Conservation (phyloP, 2,113 vertebrate species). For the Sialia sialis region DNA sequence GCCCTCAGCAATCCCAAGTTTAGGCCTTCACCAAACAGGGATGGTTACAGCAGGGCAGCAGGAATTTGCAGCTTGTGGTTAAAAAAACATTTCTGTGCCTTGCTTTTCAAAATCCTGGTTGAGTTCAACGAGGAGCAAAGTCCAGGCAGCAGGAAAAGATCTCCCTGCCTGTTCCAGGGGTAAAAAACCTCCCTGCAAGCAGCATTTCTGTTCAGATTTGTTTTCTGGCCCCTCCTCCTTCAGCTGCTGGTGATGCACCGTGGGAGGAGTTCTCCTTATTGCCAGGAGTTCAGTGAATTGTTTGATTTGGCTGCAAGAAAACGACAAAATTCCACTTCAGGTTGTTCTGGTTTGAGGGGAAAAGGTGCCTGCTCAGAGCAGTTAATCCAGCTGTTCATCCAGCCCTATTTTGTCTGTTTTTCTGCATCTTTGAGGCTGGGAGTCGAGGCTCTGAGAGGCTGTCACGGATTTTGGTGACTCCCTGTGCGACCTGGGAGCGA, state of each 20-base stretch:
- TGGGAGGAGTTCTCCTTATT: neutral
- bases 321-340: constrained; percentile 16
- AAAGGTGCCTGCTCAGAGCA: constrained; percentile 18
- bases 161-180: neutral
- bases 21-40: neutral
- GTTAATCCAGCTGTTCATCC: constrained; percentile 1
- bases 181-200: neutral
- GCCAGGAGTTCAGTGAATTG: neutral
- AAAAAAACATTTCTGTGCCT: neutral
- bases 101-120: neutral
- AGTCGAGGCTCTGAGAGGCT: neutral
- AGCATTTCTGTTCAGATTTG: neutral
- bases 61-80: neutral
- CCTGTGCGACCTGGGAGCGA: neutral
- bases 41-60: neutral
- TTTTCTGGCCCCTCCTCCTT: neutral
- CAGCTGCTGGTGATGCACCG: neutral
- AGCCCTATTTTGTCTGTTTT: neutral
- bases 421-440: neutral
- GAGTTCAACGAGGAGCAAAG: neutral
- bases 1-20: neutral
- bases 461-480: neutral
- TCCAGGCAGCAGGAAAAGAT: neutral
- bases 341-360: constrained; percentile 47
- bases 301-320: constrained; percentile 29